phyloP scores from a whole-genome alignment of 2,797 vertebrate genomes.

The Sebastes jordani region DNA sequence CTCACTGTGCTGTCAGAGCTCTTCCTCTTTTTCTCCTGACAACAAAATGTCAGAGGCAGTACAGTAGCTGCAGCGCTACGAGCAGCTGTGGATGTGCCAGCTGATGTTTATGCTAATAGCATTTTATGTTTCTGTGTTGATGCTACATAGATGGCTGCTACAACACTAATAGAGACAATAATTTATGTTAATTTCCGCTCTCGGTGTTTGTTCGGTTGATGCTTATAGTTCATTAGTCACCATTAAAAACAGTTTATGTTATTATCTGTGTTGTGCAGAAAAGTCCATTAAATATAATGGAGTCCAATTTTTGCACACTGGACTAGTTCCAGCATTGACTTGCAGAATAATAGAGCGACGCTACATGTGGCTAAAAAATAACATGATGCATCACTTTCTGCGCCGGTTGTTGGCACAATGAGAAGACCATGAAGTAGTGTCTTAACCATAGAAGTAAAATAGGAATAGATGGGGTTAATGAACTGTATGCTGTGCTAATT shows the following conservation, averaged over 20 bases:
- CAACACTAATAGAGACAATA: conserved; percentile 8
- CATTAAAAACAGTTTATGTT: conserved; percentile 46
- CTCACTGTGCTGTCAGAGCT: conserved; percentile 6
- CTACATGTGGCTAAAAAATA: conserved; percentile 1
- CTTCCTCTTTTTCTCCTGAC: neutral
- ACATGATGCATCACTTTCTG: neutral
- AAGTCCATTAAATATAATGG: conserved; percentile 33
- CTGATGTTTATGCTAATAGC: neutral
- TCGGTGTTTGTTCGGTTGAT: conserved; percentile 32
- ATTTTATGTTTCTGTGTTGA: neutral
- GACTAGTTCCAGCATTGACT: conserved; percentile 19
- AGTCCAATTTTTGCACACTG: conserved; percentile 23
- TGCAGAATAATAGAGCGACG: neutral
- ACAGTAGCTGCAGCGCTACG: neutral
- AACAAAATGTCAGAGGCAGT: neutral
- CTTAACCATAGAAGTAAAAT: neutral
- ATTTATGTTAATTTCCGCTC: conserved; percentile 34
- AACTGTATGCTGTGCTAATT: too few species aligned
- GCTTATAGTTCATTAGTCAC: conserved; percentile 51
- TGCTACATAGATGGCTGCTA: conserved; percentile 3
- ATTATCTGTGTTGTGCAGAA: conserved; percentile 41
- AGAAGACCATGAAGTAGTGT: neutral
- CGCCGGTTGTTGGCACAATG: neutral
- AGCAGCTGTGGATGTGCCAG: conserved; percentile 6
- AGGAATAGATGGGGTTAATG: too few species aligned